Evolutionary conservation across 2,888 invertebrate genomes (phyloP).

Genomic region (Pseudoips prasinana): DNA sequence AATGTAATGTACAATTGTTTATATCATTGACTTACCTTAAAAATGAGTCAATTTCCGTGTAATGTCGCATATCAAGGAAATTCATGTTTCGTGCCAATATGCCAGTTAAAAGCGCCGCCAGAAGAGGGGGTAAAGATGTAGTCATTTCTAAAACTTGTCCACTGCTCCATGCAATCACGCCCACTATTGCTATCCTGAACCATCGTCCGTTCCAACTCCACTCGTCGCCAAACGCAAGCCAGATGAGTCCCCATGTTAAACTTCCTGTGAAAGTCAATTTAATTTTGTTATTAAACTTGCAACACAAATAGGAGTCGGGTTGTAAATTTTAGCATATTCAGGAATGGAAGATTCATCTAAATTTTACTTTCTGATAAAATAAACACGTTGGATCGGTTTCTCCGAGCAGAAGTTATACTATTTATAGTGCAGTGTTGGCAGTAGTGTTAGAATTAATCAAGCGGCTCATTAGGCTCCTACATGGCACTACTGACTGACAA

Average conservation of each 20-base stretch:
- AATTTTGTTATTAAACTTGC: too few species aligned
- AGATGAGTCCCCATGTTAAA: constrained; percentile 58
- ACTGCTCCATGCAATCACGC: constrained; percentile 54
- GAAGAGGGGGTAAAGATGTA: constrained; percentile 59
- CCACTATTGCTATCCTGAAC: constrained; percentile 54
- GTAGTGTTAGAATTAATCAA: too few species aligned
- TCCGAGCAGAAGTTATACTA: too few species aligned
- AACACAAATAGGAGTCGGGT: too few species aligned
- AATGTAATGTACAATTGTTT: too few species aligned
- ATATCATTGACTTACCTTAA: constrained; percentile 68
- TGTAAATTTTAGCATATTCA: too few species aligned
- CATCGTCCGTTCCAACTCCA: constrained; percentile 64
- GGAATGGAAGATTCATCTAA: too few species aligned
- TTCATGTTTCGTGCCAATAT: constrained; percentile 61
- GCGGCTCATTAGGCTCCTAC: too few species aligned
- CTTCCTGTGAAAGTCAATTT: constrained; percentile 40
- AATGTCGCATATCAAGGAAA: constrained; percentile 63
- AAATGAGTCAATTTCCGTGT: constrained; percentile 56
- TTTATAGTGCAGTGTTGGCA: too few species aligned
- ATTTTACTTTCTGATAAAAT: too few species aligned
- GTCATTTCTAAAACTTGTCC: constrained; percentile 50
- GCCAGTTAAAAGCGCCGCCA: constrained; percentile 64
- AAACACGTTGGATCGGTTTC: too few species aligned
- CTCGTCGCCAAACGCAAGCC: constrained; percentile 54
- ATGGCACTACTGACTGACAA: too few species aligned